phyloP scores from a whole-genome alignment of 2,888 invertebrate genomes.

The Acanthopleura granulata region DNA sequence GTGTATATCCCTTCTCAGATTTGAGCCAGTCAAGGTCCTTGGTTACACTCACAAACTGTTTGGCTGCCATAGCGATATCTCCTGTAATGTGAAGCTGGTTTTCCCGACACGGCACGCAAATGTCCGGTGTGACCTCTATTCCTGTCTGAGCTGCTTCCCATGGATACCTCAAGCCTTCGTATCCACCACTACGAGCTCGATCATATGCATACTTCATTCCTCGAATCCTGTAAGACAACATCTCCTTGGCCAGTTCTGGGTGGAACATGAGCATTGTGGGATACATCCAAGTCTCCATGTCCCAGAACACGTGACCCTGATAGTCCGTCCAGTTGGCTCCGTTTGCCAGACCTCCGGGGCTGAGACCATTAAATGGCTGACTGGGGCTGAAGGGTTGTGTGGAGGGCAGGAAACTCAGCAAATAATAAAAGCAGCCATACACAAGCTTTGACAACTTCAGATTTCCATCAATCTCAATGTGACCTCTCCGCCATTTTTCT shows the following conservation, averaged over 20 bases:
- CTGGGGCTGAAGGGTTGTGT: conserved; percentile 23
- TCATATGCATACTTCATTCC: conserved; percentile 26
- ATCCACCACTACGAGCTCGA: conserved; percentile 30
- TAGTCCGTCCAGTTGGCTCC: conserved; percentile 47
- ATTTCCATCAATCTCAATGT: conserved; percentile 36
- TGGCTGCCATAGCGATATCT: conserved; percentile 42
- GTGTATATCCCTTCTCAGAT: conserved; percentile 38
- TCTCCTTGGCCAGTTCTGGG: conserved; percentile 38
- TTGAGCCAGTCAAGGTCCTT: conserved; percentile 40
- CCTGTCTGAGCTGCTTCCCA: conserved; percentile 46
- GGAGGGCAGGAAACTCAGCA: conserved; percentile 46
- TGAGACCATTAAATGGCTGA: conserved; percentile 33
- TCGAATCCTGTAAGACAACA: conserved; percentile 32
- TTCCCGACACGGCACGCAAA: conserved; percentile 28
- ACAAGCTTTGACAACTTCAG: conserved; percentile 37
- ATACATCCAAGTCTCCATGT: conserved; percentile 17
- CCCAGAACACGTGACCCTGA: conserved; percentile 21
- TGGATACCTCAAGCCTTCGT: conserved; percentile 36
- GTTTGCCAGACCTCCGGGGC: conserved; percentile 26
- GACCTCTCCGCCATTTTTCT: conserved; percentile 31
- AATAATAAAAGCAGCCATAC: conserved; percentile 49
- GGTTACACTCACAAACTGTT: conserved; percentile 46
- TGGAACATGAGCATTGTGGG: conserved; percentile 29
- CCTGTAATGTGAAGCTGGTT: conserved; percentile 36
- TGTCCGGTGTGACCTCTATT: conserved; percentile 38